Evolutionary conservation across 2,113 vertebrate genomes (phyloP).

Genomic region (Irena cyanogastra): DNA sequence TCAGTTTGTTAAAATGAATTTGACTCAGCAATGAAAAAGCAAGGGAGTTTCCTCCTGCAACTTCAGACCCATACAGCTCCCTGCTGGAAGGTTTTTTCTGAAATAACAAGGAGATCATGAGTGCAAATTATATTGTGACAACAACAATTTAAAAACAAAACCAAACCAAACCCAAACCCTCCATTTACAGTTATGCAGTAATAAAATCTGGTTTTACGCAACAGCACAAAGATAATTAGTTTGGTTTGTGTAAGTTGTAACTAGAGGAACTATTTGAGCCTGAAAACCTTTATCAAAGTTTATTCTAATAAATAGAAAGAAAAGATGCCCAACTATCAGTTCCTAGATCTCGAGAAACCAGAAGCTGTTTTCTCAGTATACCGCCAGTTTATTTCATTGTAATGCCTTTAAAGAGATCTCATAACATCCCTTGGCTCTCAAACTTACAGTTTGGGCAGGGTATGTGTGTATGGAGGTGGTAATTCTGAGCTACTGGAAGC

Average conservation of each 20-base stretch:
- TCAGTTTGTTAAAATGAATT: slow-evolving; percentile 12
- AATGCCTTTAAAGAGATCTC: background rate
- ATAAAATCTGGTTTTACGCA: background rate
- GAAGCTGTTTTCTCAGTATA: background rate
- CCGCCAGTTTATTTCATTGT: background rate
- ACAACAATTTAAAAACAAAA: background rate
- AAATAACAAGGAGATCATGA: background rate
- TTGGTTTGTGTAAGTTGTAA: rapidly evolving
- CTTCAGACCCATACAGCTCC: background rate
- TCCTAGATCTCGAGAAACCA: background rate
- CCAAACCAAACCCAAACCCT: background rate
- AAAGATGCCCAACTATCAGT: background rate
- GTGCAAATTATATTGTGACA: background rate
- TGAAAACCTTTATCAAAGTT: background rate
- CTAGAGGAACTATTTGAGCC: background rate
- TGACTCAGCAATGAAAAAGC: background rate
- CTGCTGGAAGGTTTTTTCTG: background rate
- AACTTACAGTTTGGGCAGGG: background rate
- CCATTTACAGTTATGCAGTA: background rate
- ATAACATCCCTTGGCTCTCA: background rate
- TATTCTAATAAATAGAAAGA: background rate
- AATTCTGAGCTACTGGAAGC: background rate
- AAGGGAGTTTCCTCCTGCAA: background rate
- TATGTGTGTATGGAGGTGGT: background rate
- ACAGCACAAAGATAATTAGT: background rate